Evolutionary conservation across 2,888 invertebrate genomes (phyloP), one percentile per base, ranked within the genome.

Genomic region (Scrobipalpa costella): DNA sequence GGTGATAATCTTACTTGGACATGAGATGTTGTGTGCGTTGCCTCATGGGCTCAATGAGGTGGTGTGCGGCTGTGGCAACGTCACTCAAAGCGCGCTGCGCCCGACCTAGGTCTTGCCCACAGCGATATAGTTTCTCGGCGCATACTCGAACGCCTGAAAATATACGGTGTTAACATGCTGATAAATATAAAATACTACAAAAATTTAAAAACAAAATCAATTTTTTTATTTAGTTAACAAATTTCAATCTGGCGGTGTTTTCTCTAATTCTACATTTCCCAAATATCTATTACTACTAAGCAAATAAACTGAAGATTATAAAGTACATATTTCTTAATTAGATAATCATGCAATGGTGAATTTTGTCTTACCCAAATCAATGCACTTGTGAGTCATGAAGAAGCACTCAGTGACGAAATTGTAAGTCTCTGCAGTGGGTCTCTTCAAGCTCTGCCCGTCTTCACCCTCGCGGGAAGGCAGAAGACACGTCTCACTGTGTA

Each of bases 321-420:
- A 27, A 27, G 27, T 27, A n/a, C n/a, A n/a, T n/a, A 27, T 27
- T 27, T 27, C 5, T 5, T 27, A 38, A 38, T 19, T 7, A 15
- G 1, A 19, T 49, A 17, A 17, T 11, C 2, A 11, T 52, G 19
- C 5, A 6, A 17, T 11, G 1, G 1, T 52, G 19, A 21, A 0
- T 5, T 21, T 21, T 21, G 5, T 90, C 92, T 73, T 71, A 92
- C 95, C 95, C 62, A 98, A 92, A 80, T 97, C 95, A 62, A 98
- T 92, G 60, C 97, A 94, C 76, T 95, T 95, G 80, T 98, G 98
- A 0, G 97, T 95, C 92, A 98, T 93, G 84, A 95, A 98, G 84
- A 98, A 98, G 75, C 97, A 96, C 81, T 98, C 98, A 0, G 97
- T 98, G 13, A 97, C 94, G 83, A 98, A 98, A 78, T 94, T 95